Conservation (phyloP, 2,888 invertebrate genomes). For the Agrotis clavis region DNA sequence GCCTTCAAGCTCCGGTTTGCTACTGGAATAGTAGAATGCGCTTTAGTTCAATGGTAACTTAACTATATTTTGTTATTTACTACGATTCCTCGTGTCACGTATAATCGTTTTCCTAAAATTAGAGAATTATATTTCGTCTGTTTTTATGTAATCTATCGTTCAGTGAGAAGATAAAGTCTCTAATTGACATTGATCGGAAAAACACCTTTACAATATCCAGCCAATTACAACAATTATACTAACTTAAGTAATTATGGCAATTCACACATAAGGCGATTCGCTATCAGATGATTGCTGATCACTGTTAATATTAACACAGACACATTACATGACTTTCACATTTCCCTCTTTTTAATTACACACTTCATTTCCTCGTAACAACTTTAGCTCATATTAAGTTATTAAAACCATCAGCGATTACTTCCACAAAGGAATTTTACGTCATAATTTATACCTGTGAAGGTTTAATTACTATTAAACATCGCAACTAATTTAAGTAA, state of each 20-base stretch:
- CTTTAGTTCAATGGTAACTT: not conserved
- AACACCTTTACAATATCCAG: not conserved
- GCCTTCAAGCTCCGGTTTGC: constrained; percentile 29
- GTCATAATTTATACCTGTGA: constrained; percentile 26
- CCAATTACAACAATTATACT: not conserved
- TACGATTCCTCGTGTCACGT: not conserved
- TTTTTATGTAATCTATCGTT: too few species aligned
- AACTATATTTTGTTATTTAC: not conserved
- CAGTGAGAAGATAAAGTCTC: too few species aligned
- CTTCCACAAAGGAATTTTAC: constrained; percentile 6
- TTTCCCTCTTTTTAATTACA: constrained; percentile 22
- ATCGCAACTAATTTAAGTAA: constrained; percentile 37
- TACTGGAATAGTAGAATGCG: not conserved
- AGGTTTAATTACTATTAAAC: constrained; percentile 43
- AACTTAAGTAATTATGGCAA: constrained; percentile 9
- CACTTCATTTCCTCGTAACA: constrained; percentile 2
- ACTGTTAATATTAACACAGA: constrained; percentile 4
- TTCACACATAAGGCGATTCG: not conserved
- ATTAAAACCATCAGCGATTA: constrained; percentile 26
- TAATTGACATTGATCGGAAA: not conserved
- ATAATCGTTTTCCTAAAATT: too few species aligned
- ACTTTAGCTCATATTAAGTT: constrained; percentile 12
- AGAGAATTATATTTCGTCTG: too few species aligned
- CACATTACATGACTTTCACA: constrained; percentile 1
- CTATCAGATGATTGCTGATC: not conserved